Evolutionary conservation across 2,888 invertebrate genomes (phyloP), one percentile per base, ranked within the genome.

Genomic region (Pasiphila rectangulata): DNA sequence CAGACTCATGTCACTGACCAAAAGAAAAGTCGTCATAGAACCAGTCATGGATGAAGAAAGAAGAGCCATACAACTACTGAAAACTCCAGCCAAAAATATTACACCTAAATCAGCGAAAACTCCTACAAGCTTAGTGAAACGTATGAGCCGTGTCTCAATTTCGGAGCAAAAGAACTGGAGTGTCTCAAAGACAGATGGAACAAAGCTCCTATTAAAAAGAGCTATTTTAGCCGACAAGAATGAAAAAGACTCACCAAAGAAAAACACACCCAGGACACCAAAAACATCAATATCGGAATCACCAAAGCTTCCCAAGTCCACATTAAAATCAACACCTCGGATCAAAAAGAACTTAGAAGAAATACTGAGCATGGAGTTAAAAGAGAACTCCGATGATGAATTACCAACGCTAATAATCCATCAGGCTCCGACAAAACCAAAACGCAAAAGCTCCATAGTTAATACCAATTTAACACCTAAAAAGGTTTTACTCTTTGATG

Each of bases 341-440:
- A 63, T 46, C 1, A 75, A 59, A 6, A 66, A 57, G n/a, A 76
- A 72, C 30, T 64, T 82, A 42, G 82, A 80, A 53, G 79, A 85
- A 21, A 55, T 79, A 19, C 49, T 86, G 1, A 74, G 75, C 48
- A 79, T 85, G 82, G 85, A 85, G 52, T 56, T 87, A 1, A 72
- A 79, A 57, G 85, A 85, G 56, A 83, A 78, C 46, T 84, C 85
- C 4, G 85, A 84, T 61, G 83, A 85, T 12, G 87, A 88, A 21
- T 50, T 89, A 1, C 86, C 87, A 9, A 86, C 83, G 4, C 60
- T 88, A 4, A 79, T 87, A 3, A 87, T 86, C 36, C 75, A 79
- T 41, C 74, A 83, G 38, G 59, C 64, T 21, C 63, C 76, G 0
- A 57, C 67, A 0, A 84, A 84, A 51, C 85, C 86, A 7, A 85